These are phyloP conservation scores for Lepidurus couesii DNA, from an alignment of 1,140 invertebrate species.

Conservation along the genomic window DNA sequence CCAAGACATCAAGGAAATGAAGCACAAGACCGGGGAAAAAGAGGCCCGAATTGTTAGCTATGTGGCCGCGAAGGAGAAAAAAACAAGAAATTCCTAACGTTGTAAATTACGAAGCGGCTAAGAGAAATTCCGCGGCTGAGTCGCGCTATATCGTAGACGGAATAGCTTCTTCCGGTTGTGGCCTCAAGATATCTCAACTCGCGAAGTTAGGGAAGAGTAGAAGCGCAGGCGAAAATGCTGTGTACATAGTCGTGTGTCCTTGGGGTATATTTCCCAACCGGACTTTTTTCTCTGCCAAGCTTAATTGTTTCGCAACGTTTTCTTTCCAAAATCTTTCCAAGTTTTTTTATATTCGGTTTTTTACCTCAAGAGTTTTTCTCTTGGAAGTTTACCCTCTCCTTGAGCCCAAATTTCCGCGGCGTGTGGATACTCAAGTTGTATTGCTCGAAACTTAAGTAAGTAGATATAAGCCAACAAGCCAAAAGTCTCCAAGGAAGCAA, in stretches of 20 bases:
- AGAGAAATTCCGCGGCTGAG: background rate
- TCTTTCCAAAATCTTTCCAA: background rate
- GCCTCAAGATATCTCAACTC: background rate
- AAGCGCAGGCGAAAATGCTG: background rate
- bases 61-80: background rate
- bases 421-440: no score
- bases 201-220: background rate
- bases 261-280: background rate
- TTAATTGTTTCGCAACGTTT: constrained; percentile 1
- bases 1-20: background rate
- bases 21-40: background rate
- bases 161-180: constrained; percentile 4
- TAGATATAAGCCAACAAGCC: no score
- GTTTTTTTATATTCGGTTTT: background rate
- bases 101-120: background rate
- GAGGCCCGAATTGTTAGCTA: background rate
- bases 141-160: background rate
- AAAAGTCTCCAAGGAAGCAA: background rate
- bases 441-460: no score
- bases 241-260: no score
- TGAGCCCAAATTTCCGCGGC: no score
- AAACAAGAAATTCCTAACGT: background rate
- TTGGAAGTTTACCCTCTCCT: background rate
- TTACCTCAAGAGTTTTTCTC: background rate
- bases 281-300: background rate